Evolutionary conservation across 2,888 invertebrate genomes (phyloP).

Genomic region (Scaptomyza caliginosa): DNA sequence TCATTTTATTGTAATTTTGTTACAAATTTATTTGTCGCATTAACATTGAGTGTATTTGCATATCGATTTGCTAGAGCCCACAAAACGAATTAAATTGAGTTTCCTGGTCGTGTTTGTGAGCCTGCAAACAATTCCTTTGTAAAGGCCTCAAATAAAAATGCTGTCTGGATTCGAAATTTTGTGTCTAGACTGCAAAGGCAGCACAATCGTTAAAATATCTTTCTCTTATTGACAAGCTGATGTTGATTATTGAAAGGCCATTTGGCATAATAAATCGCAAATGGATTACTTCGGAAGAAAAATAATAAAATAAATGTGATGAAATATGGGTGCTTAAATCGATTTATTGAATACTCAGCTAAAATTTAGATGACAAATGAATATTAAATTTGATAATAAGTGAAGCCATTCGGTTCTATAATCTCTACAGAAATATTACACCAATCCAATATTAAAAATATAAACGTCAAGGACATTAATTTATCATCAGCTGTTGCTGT

Average conservation of each 20-base stretch:
- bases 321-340: neutral
- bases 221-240: conserved; percentile 21
- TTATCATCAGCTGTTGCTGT: conserved; percentile 28
- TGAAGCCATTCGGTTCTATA: neutral
- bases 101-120: conserved; percentile 36
- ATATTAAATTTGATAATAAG: neutral
- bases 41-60: conserved; percentile 47
- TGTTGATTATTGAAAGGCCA: conserved; percentile 6
- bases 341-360: neutral
- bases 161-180: conserved; percentile 34
- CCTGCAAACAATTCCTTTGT: conserved; percentile 30
- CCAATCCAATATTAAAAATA: neutral
- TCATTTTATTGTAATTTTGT: conserved; percentile 44
- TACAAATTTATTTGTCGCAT: conserved; percentile 54
- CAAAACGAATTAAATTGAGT: conserved; percentile 44
- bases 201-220: conserved; percentile 22
- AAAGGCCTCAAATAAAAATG: conserved; percentile 9
- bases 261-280: conserved; percentile 13
- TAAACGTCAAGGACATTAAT: conserved; percentile 21
- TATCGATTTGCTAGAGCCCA: conserved; percentile 12
- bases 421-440: neutral
- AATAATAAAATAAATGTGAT: neutral
- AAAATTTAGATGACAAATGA: too few relatives aligned
- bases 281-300: conserved; percentile 1
- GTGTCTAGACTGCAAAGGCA: conserved; percentile 41